Base-by-base conservation (phyloP, 2,888 invertebrate genomes). In the Lordiphosa fenestrarum region DNA sequence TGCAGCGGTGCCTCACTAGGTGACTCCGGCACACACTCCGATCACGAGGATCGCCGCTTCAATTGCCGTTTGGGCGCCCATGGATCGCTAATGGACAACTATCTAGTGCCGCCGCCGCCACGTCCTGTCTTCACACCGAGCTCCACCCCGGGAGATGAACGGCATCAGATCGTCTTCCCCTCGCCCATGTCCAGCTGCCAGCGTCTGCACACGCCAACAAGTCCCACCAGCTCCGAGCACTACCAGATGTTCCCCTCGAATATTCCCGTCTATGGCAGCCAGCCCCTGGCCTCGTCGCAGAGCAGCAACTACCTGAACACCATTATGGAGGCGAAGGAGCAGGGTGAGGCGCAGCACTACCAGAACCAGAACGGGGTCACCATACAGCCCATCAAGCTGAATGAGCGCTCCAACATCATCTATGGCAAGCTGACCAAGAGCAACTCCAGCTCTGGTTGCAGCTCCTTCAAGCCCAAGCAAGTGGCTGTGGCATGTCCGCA, bases 11-110 rank as follows among this genome's bases (percentile, higher is more conserved):
- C 94, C 33, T 95, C 95, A 76, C 91, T 95, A 0, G 95, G 95
- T 0, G 96, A 96, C 78, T 95, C 95, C 83, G 95, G 96, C 53
- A 95, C 95, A 0, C 95, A 95, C 85, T 96, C 96, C 0, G 96
- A 96, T 87, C 93, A 93, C 52, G 96, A 96, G 66, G 95, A 95
- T 53, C 92, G 94, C 66, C 85, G 89, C 12, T 83, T 84, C 7
- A 86, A 83, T 46, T 89, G 88, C 51, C 87, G 89, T 4, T 67
- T 88, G 25, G 89, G 86, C n/a, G 85, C 76, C 6, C 80, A 88
- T 0, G 89, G 87, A 0, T 86, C 88, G 12, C 67, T 89, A 19
- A 89, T 92, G 86, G 93, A 93, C 49, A 92, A 93, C 82, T 93
- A 93, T 77, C 86, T 92, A 75, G 91, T 93, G 39, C 93, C 93